Percentiles rank a stretch among this genome's conserved stretches.
These are phyloP conservation scores for Phylloscopus whistleri DNA, from an alignment of 2,113 vertebrate genomes.

Conservation along the genomic window DNA sequence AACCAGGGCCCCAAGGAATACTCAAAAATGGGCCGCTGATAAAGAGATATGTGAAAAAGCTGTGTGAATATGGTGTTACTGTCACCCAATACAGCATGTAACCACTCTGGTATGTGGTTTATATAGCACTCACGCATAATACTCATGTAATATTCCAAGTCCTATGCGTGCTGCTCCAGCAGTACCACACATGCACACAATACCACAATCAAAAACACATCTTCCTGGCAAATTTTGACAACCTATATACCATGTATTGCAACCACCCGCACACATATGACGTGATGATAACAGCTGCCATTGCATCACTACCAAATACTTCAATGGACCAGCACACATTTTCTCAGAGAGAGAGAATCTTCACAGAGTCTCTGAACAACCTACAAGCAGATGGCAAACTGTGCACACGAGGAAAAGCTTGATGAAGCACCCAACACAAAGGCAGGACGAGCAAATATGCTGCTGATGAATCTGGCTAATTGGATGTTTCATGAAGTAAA, in stretches of 20 bases:
- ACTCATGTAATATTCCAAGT: conserved; percentile 59
- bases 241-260: conserved; percentile 63
- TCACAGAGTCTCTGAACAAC: conserved; percentile 53
- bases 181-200: conserved; percentile 66
- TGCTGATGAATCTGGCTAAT: conserved; percentile 40
- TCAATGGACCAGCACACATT: conserved; percentile 56
- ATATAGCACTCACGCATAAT: conserved; percentile 60
- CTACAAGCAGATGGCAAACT: conserved; percentile 61
- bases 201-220: conserved; percentile 70
- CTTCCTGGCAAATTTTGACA: conserved; percentile 65
- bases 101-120: conserved; percentile 65
- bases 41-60: conserved; percentile 59
- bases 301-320: conserved; percentile 62
- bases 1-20: neutral
- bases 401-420: conserved; percentile 48
- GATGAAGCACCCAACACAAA: conserved; percentile 38
- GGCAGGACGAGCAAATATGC: neutral
- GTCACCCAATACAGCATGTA: conserved; percentile 66
- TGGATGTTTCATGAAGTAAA: conserved; percentile 43
- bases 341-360: conserved; percentile 57
- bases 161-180: conserved; percentile 65
- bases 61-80: conserved; percentile 59
- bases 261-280: conserved; percentile 65
- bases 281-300: conserved; percentile 67
- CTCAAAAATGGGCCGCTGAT: conserved; percentile 40